Base-by-base conservation (phyloP, 1,140 invertebrate species). In the Pachyrhynchus sulphureomaculatus region DNA sequence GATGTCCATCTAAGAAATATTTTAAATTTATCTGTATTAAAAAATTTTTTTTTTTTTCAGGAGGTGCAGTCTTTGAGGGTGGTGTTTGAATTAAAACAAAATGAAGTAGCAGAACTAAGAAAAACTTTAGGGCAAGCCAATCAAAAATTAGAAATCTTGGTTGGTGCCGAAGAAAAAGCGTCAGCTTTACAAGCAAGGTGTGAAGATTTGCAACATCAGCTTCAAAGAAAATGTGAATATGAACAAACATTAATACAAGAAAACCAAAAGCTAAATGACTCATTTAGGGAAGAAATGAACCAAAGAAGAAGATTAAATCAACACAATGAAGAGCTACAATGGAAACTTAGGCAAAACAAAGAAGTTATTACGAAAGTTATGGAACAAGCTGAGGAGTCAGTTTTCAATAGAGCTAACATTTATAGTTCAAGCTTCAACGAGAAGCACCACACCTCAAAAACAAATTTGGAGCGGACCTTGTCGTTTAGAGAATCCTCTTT, bases 271-370 rank as follows among this genome's bases (percentile, higher is more conserved):
- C 75, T 92, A 8, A 77, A 85, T n/a, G 87, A 90, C 47, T 83
- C 81, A 0, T 83, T 86, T 33, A 85, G 86, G 26, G 81, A 89
- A 20, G 87, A 93, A 71, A 79, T 80, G 0, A 88, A 89, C 65
- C 88, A 90, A 44, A 90, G 90, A 56, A 86, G 90, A 49, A 79
- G 89, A 9, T 73, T 94, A 3, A 84, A 84, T 0, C 87, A 89
- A 68, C 84, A 90, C 67, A 94, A 93, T 72, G 93, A 96, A 78
- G 89, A 94, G 76, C 79, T 95, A 1, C 83, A 89, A 68, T 95
- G 90, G 84, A 88, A 88, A 73, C 80, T 95, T 45, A 83, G 88
- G 68, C 88, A 90, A 66, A 90, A 89, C 70, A 86, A 84, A 26
- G 85, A 89, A 69, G 83, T 88, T 6, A 78, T 82, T 12, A 82